Evolutionary conservation across 2,113 vertebrate genomes (phyloP).

Genomic region (Lagopus muta): DNA sequence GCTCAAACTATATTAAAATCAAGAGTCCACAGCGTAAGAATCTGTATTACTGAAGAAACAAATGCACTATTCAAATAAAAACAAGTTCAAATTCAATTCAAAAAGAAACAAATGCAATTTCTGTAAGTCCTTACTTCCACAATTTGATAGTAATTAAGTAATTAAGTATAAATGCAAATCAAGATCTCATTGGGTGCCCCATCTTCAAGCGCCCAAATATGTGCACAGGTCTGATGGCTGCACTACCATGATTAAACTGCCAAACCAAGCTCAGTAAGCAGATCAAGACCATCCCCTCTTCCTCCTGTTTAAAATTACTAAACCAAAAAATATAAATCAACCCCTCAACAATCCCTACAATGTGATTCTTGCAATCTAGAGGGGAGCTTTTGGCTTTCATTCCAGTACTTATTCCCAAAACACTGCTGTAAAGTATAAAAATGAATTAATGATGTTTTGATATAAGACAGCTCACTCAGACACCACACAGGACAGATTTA

Average conservation of each 20-base stretch:
- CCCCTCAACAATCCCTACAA: not conserved
- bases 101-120: not conserved
- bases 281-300: not conserved
- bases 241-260: not conserved
- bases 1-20: not conserved
- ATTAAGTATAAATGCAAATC: not conserved
- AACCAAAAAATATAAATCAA: not conserved
- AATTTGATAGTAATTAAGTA: not conserved
- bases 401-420: conserved; percentile 31
- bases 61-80: no score
- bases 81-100: no score
- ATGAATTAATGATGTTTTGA: conserved; percentile 59
- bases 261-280: not conserved
- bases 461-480: conserved; percentile 43
- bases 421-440: conserved; percentile 55
- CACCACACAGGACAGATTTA: conserved; percentile 41
- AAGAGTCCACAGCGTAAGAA: not conserved
- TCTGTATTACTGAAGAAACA: not conserved
- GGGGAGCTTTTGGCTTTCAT: conserved; percentile 17
- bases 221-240: not conserved
- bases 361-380: not conserved
- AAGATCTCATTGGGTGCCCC: not conserved
- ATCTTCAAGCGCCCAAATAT: not conserved
- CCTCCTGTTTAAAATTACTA: not conserved
- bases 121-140: not conserved